A percentile compares a stretch with the other conserved stretches of the same genome.
Conservation (phyloP, 2,888 invertebrate species). For the Trissolcus japonicus region DNA sequence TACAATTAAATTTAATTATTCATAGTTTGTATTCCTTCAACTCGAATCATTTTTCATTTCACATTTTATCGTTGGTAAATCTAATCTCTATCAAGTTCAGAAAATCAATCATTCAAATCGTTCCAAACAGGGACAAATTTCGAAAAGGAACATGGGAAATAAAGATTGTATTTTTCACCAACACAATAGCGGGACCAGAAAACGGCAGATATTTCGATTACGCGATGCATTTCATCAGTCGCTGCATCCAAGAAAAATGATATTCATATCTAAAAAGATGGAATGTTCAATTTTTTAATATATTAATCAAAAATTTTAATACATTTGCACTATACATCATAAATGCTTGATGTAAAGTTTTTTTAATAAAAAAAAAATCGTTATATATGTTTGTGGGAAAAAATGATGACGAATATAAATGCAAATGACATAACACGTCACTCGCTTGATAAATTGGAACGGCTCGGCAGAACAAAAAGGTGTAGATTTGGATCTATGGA, state of each 20-base stretch:
- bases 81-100: conserved; percentile 13
- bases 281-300: too few relatives aligned
- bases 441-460: not conserved
- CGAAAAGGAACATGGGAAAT: not conserved
- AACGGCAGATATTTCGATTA: too few relatives aligned
- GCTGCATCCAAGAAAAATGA: too few relatives aligned
- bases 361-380: too few relatives aligned
- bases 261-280: too few relatives aligned
- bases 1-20: conserved; percentile 46
- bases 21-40: conserved; percentile 11
- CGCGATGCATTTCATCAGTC: too few relatives aligned
- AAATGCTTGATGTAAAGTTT: too few relatives aligned
- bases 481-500: not conserved
- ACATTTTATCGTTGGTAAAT: conserved; percentile 25
- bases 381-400: not conserved
- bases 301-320: too few relatives aligned
- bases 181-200: too few relatives aligned
- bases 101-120: conserved; percentile 14
- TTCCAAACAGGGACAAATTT: conserved; percentile 25
- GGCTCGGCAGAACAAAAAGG: not conserved
- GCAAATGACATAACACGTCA: conserved; percentile 3
- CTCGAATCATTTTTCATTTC: conserved; percentile 22
- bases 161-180: not conserved
- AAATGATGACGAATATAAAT: not conserved
- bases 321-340: too few relatives aligned